Evolutionary conservation across 2,888 invertebrate genomes (phyloP), one percentile per base, ranked within the genome.

Genomic region (Elaeidobius kamerunicus): DNA sequence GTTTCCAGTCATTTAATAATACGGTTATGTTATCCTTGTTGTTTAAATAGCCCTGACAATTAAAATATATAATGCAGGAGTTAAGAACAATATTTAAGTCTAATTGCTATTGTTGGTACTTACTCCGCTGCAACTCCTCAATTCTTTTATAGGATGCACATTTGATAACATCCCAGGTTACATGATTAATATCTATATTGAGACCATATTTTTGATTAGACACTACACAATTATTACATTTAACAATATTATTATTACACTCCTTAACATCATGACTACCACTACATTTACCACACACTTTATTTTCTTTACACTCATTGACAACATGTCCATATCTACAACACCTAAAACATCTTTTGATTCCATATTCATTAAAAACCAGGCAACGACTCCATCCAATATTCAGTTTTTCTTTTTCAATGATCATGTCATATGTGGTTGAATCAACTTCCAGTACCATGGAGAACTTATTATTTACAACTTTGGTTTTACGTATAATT

Each of bases 11-110:
- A 20, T 46, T 39, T 17, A 46, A 12, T 7, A 46, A 39, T 9
- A 46, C 38, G n/a, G 6, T 40, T 46, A 46, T 46, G 17, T 46
- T 39, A 14, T 46, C 46, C 16, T 46, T 39, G 15, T 46, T 46
- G 40, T 46, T 46, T 27, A 46, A 46, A 16, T n/a, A 46, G 3
- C 46, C 38, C 15, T 46, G 46, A n/a, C n/a, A n/a, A n/a, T n/a
- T n/a, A n/a, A n/a, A n/a, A n/a, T n/a, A n/a, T n/a, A n/a, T n/a
- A n/a, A 46, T 17, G 20, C 39, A 16, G 34, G 46, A 46, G 18
- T 39, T 46, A 19, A 46, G 17, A 11, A 12, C 7, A 12, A 46
- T 18, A 3, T 19, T 15, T 17, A 16, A 5, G n/a, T 46, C 38
- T 40, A 46, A 46, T 46, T 46, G 46, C 46, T 46, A 46, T 12